A percentile compares a stretch with the other conserved stretches of the same genome.
These are phyloP conservation scores for Agrilus cyanescens DNA, from an alignment of 2,888 invertebrate species.

Conservation along the genomic window DNA sequence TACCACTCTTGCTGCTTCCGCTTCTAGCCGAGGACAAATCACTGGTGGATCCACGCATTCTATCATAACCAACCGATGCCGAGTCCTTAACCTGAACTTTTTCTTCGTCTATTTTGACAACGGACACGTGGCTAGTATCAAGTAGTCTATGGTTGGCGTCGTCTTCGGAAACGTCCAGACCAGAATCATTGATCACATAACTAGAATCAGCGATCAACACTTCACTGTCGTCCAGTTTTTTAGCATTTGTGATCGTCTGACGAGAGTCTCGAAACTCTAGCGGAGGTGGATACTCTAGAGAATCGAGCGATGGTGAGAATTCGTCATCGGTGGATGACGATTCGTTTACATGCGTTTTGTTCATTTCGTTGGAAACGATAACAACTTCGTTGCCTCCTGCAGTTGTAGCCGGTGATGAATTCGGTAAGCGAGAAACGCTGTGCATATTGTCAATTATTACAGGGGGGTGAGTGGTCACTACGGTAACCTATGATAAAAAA, in stretches of 20 bases:
- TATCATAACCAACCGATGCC: conserved; percentile 29
- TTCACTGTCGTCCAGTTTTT: conserved; percentile 76
- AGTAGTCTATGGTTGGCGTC: conserved; percentile 32
- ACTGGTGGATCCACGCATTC: conserved; percentile 30
- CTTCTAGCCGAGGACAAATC: conserved; percentile 30
- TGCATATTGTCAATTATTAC: conserved; percentile 54
- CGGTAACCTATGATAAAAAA: conserved; percentile 49
- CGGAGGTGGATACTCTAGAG: conserved; percentile 49
- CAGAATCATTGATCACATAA: conserved; percentile 53
- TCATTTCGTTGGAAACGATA: conserved; percentile 64
- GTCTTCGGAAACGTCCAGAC: conserved; percentile 42
- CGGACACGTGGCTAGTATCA: conserved; percentile 85
- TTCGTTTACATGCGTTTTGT: conserved; percentile 53
- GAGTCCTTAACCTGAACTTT: conserved; percentile 64
- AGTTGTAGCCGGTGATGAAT: conserved; percentile 34
- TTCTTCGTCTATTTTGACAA: conserved; percentile 78
- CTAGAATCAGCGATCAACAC: conserved; percentile 67
- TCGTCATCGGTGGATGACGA: conserved; percentile 39
- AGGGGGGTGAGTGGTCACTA: conserved; percentile 76
- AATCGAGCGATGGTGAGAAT: conserved; percentile 60
- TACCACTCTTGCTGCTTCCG: conserved; percentile 30
- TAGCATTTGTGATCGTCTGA: conserved; percentile 34
- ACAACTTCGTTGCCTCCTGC: conserved; percentile 56
- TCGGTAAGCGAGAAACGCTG: conserved; percentile 38
- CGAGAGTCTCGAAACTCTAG: conserved; percentile 34